A percentile compares a stretch with the other conserved stretches of the same genome.
phyloP scores from a whole-genome alignment of 2,888 invertebrate genomes.

The Latheticus oryzae region DNA sequence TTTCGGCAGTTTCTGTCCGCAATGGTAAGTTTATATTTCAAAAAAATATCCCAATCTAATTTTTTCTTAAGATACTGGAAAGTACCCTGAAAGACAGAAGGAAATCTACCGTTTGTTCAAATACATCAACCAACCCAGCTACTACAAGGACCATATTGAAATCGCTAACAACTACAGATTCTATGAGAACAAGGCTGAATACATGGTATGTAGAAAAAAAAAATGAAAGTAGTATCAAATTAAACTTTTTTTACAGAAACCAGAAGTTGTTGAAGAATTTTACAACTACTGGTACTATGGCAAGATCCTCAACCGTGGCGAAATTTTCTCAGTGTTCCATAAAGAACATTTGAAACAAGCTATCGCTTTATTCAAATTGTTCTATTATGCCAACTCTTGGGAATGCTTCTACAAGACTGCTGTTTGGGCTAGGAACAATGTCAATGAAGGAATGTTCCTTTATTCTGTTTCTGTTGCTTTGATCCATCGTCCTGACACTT shows the following conservation, averaged over 20 bases:
- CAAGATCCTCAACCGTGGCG: conserved; percentile 69
- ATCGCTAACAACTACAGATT: conserved; percentile 72
- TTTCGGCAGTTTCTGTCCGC: conserved; percentile 1
- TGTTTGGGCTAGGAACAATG: conserved; percentile 74
- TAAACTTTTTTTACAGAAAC: conserved; percentile 63
- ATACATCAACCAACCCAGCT: conserved; percentile 73
- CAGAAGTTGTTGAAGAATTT: conserved; percentile 71
- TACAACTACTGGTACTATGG: conserved; percentile 68
- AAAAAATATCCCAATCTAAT: neutral
- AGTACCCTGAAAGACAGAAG: conserved; percentile 41
- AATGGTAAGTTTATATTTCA: conserved; percentile 13
- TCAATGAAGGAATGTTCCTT: conserved; percentile 78
- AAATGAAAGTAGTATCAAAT: conserved; percentile 1
- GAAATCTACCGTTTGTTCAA: conserved; percentile 71
- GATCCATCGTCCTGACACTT: conserved; percentile 73
- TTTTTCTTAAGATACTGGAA: conserved; percentile 8
- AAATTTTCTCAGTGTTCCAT: conserved; percentile 73
- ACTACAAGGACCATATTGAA: conserved; percentile 68
- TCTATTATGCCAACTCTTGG: conserved; percentile 78
- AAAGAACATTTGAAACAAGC: conserved; percentile 73
- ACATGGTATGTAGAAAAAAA: conserved; percentile 59
- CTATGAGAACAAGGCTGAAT: conserved; percentile 70
- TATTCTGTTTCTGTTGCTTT: conserved; percentile 74
- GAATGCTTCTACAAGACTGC: conserved; percentile 77
- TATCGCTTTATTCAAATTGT: conserved; percentile 73